phyloP scores from a whole-genome alignment of 2,888 invertebrate species.

The Troides aeacus region DNA sequence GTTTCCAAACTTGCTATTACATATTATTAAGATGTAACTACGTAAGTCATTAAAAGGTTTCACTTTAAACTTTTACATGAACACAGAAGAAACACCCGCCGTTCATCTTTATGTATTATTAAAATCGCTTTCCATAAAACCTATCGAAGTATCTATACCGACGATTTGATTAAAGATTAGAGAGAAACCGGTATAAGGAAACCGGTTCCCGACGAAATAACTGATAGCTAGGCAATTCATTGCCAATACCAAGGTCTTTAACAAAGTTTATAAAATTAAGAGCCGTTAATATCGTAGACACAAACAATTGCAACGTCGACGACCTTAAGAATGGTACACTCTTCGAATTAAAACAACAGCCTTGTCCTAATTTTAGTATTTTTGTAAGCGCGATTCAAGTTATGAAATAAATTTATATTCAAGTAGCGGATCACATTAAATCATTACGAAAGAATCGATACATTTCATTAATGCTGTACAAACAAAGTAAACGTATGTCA shows the following conservation, averaged over 20 bases:
- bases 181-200: not conserved
- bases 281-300: not conserved
- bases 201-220: not conserved
- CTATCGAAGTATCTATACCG: not conserved
- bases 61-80: not conserved
- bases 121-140: not conserved
- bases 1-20: not conserved
- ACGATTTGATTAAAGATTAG: not conserved
- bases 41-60: not conserved
- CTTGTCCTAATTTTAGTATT: slow-evolving; percentile 34
- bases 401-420: slow-evolving; percentile 34
- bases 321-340: slow-evolving; percentile 9
- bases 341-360: slow-evolving; percentile 28
- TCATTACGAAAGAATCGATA: slow-evolving; percentile 27
- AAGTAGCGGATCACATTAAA: slow-evolving; percentile 25
- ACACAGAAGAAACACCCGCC: not conserved
- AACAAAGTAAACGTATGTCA: slow-evolving; percentile 7
- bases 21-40: not conserved
- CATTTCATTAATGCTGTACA: slow-evolving; percentile 6
- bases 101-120: not conserved
- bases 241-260: not conserved
- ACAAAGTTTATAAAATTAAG: not conserved
- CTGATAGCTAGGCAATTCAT: not conserved
- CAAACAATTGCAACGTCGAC: slow-evolving; percentile 2
- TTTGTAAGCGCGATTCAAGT: slow-evolving; percentile 30